Evolutionary conservation across 2,113 vertebrate species (phyloP).

Genomic region (Tringa solitaria): DNA sequence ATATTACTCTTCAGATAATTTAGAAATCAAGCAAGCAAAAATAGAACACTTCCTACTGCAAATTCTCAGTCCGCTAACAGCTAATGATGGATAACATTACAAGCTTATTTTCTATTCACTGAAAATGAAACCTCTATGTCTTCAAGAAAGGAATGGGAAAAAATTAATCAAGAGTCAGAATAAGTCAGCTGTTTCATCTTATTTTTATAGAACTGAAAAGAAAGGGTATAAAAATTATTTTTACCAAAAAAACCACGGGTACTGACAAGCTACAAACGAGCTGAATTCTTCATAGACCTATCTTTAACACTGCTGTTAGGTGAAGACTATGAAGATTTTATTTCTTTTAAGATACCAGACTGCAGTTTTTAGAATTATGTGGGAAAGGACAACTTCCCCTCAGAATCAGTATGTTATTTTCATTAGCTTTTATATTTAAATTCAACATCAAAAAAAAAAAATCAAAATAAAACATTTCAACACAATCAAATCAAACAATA

Average conservation of each 20-base stretch:
- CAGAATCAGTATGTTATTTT: neutral
- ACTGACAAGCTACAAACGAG: neutral
- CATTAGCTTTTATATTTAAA: neutral
- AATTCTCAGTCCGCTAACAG: neutral
- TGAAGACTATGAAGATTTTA: neutral
- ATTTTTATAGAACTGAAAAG: neutral
- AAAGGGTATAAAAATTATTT: neutral
- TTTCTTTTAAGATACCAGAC: neutral
- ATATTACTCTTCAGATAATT: neutral
- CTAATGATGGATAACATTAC: neutral
- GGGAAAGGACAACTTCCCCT: neutral
- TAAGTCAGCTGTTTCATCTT: neutral
- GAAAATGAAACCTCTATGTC: neutral
- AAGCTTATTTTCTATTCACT: neutral
- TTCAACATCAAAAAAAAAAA: neutral
- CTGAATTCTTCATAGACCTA: neutral
- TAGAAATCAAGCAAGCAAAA: neutral
- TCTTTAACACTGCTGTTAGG: neutral
- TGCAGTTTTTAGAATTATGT: neutral
- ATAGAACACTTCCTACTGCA: neutral
- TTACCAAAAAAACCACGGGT: neutral
- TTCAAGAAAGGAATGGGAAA: neutral
- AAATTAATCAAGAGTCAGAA: neutral
- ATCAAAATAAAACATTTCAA: neutral
- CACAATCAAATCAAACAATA: neutral